phyloP scores from a whole-genome alignment of 53 echinoderm and acorn worm genomes.

The Stichopus horrens region DNA sequence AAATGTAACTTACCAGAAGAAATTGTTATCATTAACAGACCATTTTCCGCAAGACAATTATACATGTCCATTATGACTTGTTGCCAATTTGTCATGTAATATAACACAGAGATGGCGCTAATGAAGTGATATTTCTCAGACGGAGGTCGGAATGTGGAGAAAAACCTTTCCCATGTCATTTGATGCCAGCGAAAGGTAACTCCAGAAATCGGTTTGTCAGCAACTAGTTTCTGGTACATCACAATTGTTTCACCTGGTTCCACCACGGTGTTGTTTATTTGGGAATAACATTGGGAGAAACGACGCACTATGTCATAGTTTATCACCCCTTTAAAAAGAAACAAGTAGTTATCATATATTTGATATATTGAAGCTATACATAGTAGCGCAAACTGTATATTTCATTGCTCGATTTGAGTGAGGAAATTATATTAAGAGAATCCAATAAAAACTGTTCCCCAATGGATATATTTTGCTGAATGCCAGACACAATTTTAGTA shows the following conservation, averaged over 20 bases:
- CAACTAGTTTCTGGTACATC: background rate
- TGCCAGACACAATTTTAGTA: too few species aligned
- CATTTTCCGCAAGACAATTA: conserved; percentile 43
- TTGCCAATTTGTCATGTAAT: conserved; percentile 44
- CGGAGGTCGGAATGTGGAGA: background rate
- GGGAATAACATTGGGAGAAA: background rate
- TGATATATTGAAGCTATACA: too few species aligned
- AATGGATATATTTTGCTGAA: too few species aligned
- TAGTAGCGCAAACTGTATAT: too few species aligned
- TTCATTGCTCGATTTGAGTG: too few species aligned
- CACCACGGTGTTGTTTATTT: background rate
- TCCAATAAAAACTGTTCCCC: too few species aligned
- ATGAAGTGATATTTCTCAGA: conserved; percentile 51
- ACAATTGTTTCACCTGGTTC: background rate
- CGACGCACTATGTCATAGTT: background rate
- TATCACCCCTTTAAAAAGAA: background rate
- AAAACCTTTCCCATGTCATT: background rate
- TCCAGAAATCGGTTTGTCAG: background rate
- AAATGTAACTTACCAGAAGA: conserved; percentile 12
- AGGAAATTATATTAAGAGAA: too few species aligned
- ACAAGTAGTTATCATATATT: too few species aligned
- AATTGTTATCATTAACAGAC: conserved; percentile 29
- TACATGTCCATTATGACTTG: conserved; percentile 23
- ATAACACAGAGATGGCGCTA: conserved; percentile 49
- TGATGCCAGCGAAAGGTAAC: background rate